Base-by-base conservation (phyloP, 2,888 invertebrate genomes). In the Fissipunctia ypsillon region DNA sequence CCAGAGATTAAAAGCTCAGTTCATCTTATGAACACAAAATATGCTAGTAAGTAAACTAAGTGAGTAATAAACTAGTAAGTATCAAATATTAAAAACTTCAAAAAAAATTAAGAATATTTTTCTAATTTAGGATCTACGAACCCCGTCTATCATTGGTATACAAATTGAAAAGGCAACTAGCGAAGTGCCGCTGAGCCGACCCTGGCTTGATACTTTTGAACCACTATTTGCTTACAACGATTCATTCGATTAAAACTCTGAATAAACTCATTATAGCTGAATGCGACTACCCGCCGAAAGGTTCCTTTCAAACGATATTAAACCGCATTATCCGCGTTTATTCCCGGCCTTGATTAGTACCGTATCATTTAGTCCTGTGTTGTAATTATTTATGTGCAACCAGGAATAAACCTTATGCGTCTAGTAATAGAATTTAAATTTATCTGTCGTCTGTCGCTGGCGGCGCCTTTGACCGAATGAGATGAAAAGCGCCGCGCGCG, bases 301-400 rank as follows among this genome's bases (percentile, higher is more conserved):
- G 91, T 85, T 94, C 94, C 93, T 95, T 96, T 95, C 94, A 95
- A 93, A 94, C 91, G 93, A 95, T 95, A 95, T 96, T 94, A 95
- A 94, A 95, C 93, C 93, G 90, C 95, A 95, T 95, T 95, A 96
- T 94, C 94, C 93, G 93, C 95, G 92, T 95, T 96, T 95, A 96
- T 95, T 94, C 94, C 93, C 91, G 88, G 91, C 91, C 91, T 96
- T 96, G 96, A 96, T 96, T 96, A 96, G 95, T 94, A 95, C 95
- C 95, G 94, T 96, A 95, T 96, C 95, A 96, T 96, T 96, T 95
- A 95, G 96, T 94, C 96, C 94, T 93, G 93, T 92, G 88, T 91
- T 94, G 94, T 96, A 95, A 96, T 96, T 96, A 96, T 93, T 91
- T 89, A 85, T 69, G n/a, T 48, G 48, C 88, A 87, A 76, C 31